Evolutionary conservation across 2,113 vertebrate species (phyloP), one percentile per base, ranked within the genome.

Genomic region (Ictalurus punctatus): DNA sequence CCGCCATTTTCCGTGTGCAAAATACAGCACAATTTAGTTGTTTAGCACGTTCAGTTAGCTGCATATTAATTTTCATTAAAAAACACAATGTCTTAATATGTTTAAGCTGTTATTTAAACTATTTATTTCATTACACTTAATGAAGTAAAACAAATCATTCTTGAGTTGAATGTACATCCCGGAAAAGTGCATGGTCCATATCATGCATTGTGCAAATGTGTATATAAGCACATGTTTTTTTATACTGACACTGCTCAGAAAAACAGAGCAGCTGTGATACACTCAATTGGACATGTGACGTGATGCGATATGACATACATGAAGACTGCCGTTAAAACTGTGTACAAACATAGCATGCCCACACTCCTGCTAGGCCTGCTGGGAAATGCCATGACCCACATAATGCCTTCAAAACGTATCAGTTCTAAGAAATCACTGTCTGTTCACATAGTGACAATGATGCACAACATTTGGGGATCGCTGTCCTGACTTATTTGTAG

Each of bases 321-420:
- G 91, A 94, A 71, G 89, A 59, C 76, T 80, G 54, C 81, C 56
- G 92, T 92, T 88, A 92, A 91, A 90, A 73, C 52, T 86, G 87
- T 84, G 83, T 90, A 86, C 88, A 83, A 91, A 91, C 58, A 85
- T 87, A 92, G 84, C 67, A 67, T 86, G 71, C 88, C 87, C 86
- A 84, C 76, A 78, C 84, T 56, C 69, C 89, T 89, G 90, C 73
- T 17, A 27, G 44, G 86, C 40, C 23, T 87, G 23, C 80, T 85
- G 48, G 83, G 85, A 90, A 83, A 69, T 44, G 4, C 84, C 23
- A 69, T 89, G 84, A 89, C 85, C 81, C 82, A 87, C 67, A 67
- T 81, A 76, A 71, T 63, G 54, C 69, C 56, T 54, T 81, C 86
- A 80, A 81, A 65, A 37, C 5, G 16, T 87, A 59, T 82, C n/a